phyloP scores from a whole-genome alignment of 2,888 invertebrate species.

The Plagodis dolabraria region DNA sequence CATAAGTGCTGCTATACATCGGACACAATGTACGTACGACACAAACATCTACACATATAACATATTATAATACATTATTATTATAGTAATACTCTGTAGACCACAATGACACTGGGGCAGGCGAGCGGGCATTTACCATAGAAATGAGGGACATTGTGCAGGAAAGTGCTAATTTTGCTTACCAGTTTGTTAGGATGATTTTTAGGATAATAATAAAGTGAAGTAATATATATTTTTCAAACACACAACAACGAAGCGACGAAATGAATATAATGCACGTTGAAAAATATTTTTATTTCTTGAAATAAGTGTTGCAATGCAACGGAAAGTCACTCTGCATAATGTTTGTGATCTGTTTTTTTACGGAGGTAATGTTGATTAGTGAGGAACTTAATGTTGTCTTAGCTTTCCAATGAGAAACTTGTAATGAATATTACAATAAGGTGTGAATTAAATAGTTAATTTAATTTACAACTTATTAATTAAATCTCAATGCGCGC shows the following conservation, averaged over 20 bases:
- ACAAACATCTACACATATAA: slow-evolving; percentile 37
- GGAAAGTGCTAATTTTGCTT: slow-evolving; percentile 17
- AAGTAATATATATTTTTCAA: background rate
- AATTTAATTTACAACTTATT: too few species aligned
- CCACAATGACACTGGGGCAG: slow-evolving; percentile 24
- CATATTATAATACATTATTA: slow-evolving; percentile 27
- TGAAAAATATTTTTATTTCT: too few species aligned
- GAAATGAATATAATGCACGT: too few species aligned
- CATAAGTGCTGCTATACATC: slow-evolving; percentile 67
- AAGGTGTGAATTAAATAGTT: too few species aligned
- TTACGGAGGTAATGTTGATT: too few species aligned
- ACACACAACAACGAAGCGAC: background rate
- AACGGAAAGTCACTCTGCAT: too few species aligned
- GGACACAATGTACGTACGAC: slow-evolving; percentile 45
- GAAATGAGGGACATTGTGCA: slow-evolving; percentile 6
- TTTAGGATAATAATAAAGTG: background rate
- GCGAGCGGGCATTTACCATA: background rate
- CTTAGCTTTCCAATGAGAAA: too few species aligned
- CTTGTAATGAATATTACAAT: too few species aligned
- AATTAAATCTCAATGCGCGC: too few species aligned
- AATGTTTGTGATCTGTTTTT: too few species aligned
- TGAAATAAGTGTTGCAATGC: too few species aligned
- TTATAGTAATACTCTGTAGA: slow-evolving; percentile 37
- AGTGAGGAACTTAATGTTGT: too few species aligned
- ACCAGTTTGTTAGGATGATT: background rate